Conservation (phyloP, 2,797 vertebrate genomes). For the Amblyopsis hoosieri region DNA sequence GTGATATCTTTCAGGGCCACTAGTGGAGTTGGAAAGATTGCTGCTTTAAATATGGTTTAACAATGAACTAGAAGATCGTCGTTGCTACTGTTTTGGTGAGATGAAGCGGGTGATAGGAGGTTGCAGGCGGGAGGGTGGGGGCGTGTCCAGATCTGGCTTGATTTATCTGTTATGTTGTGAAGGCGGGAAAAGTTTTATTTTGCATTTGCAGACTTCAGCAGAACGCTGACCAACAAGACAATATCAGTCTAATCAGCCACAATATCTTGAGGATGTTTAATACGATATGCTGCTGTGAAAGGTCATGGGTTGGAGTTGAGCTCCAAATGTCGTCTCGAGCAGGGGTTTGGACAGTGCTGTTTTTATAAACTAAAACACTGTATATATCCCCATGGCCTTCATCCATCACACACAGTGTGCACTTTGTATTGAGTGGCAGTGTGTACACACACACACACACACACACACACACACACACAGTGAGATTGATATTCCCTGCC, state of each 20-base stretch:
- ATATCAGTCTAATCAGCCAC: too few relatives aligned
- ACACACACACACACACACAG: conserved; percentile 5
- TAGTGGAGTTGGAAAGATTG: conserved; percentile 39
- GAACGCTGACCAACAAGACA: too few relatives aligned
- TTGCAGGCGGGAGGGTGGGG: too few relatives aligned
- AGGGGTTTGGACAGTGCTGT: not conserved
- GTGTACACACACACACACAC: not conserved
- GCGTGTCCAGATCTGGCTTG: too few relatives aligned
- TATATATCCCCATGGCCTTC: too few relatives aligned
- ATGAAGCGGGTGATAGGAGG: not conserved
- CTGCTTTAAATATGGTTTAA: conserved; percentile 33
- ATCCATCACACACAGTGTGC: too few relatives aligned
- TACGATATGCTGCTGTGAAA: too few relatives aligned
- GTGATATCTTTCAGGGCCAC: conserved; percentile 48
- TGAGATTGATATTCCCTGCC: conserved; percentile 46
- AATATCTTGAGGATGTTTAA: too few relatives aligned
- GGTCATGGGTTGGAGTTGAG: not conserved
- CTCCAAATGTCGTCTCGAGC: not conserved
- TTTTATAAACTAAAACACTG: not conserved
- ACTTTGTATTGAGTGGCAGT: not conserved
- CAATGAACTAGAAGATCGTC: too few relatives aligned
- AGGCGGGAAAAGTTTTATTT: too few relatives aligned
- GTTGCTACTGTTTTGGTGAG: conserved; percentile 15
- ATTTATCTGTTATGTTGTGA: too few relatives aligned
- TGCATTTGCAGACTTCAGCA: too few relatives aligned